Percentiles rank a stretch among this genome's conserved stretches.
Conservation (phyloP, 2,113 vertebrate genomes). For the Myrmecophaga tridactyla region DNA sequence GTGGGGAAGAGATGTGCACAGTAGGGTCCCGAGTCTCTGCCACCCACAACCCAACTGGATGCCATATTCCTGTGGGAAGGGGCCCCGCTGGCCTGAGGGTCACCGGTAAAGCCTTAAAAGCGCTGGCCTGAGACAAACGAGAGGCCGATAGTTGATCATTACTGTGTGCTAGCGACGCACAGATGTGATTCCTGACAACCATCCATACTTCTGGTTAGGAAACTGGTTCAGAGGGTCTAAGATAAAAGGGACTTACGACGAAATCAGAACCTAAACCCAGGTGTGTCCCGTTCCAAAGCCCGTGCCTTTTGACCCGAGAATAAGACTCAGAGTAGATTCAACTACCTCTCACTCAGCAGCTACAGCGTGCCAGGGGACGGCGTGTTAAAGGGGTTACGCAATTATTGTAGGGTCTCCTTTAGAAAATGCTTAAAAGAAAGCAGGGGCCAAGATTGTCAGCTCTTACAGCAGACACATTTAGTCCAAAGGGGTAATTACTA, state of each 20-base stretch:
- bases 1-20: background rate
- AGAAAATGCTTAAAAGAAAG: too few species aligned
- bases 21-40: accelerated
- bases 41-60: accelerated
- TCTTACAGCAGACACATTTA: too few species aligned
- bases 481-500: too few species aligned
- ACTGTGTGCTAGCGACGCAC: background rate
- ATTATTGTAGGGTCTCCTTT: too few species aligned
- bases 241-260: too few species aligned
- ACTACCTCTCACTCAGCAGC: background rate
- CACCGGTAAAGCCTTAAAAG: background rate
- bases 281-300: background rate
- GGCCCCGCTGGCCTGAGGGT: background rate
- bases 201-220: background rate
- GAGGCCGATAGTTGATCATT: background rate
- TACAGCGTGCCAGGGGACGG: accelerated
- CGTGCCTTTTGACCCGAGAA: background rate
- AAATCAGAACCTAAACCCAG: background rate
- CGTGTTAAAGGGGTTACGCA: background rate
- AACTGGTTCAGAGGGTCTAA: background rate
- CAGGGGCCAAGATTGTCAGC: too few species aligned
- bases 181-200: background rate
- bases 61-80: background rate
- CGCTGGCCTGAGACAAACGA: background rate
- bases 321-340: background rate